Percentiles rank a stretch among this genome's conserved stretches.
Evolutionary conservation across 2,888 invertebrate species (phyloP).

Genomic region (Melanostoma mellinum): DNA sequence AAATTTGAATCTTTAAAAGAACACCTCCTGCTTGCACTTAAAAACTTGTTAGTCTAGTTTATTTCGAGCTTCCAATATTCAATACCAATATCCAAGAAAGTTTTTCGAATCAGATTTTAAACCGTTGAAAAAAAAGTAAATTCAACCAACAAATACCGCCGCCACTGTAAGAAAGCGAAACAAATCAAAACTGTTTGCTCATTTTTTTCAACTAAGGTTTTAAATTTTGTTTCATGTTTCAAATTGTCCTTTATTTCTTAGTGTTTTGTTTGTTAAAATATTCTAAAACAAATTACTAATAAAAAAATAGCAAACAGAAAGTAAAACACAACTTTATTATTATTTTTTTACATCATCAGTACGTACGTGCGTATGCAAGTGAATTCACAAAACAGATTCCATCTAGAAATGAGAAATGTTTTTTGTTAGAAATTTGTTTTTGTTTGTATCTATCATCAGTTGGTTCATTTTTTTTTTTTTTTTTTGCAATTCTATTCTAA

Average conservation of each 20-base stretch:
- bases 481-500: constrained; percentile 66
- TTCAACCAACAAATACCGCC: not conserved
- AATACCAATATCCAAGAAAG: no score
- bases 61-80: no score
- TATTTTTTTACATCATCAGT: constrained; percentile 68
- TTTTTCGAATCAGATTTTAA: not conserved
- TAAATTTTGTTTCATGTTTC: not conserved
- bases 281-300: constrained; percentile 23
- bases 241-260: not conserved
- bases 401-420: constrained; percentile 73
- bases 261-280: constrained; percentile 14
- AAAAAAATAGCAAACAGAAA: constrained; percentile 51
- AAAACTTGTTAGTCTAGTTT: no score
- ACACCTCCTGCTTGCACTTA: no score
- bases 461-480: constrained; percentile 47
- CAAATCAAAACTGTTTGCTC: constrained; percentile 1
- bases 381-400: constrained; percentile 73
- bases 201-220: not conserved
- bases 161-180: constrained; percentile 14
- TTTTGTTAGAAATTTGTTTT: constrained; percentile 70
- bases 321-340: constrained; percentile 40
- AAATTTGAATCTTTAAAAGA: no score
- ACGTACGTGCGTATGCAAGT: constrained; percentile 73
- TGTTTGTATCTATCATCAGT: constrained; percentile 63
- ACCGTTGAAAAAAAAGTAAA: not conserved